A percentile compares a stretch with the other conserved stretches of the same genome.
These are phyloP conservation scores for Hippocampus kuda DNA, from an alignment of 2,797 vertebrate species.

Conservation along the genomic window DNA sequence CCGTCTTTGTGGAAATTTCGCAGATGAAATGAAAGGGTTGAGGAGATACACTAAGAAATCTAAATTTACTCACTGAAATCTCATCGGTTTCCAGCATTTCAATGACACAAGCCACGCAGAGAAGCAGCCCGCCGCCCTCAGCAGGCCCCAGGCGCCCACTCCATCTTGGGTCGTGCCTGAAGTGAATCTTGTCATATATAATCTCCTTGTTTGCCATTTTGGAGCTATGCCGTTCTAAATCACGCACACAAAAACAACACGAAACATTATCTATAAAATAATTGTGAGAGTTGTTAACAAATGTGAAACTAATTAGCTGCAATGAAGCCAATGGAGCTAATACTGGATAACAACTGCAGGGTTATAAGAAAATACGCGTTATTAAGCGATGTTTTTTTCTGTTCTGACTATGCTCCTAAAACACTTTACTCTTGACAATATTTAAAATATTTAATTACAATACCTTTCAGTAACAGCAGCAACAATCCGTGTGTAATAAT, in stretches of 20 bases:
- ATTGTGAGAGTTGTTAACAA: neutral
- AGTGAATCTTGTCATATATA: conserved; percentile 53
- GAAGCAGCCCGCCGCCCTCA: conserved; percentile 30
- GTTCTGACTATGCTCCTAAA: neutral
- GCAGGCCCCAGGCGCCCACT: conserved; percentile 31
- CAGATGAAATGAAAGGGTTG: too few relatives aligned
- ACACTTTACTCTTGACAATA: neutral
- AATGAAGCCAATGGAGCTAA: neutral
- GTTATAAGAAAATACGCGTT: neutral
- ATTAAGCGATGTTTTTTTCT: neutral
- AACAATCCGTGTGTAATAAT: neutral
- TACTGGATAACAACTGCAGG: neutral
- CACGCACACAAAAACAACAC: neutral
- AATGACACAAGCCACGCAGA: conserved; percentile 77
- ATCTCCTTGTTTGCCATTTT: conserved; percentile 51
- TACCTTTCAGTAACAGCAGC: neutral
- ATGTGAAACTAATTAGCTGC: neutral
- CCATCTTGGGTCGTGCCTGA: conserved; percentile 70
- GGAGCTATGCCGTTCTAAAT: conserved; percentile 4
- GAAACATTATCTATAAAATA: neutral
- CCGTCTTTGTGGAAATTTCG: too few relatives aligned
- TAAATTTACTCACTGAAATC: conserved; percentile 59
- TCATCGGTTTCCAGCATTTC: conserved; percentile 69
- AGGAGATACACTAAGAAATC: neutral
- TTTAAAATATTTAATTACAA: neutral